phyloP scores from a whole-genome alignment of 2,797 vertebrate genomes.

The Pogoniulus pusillus region DNA sequence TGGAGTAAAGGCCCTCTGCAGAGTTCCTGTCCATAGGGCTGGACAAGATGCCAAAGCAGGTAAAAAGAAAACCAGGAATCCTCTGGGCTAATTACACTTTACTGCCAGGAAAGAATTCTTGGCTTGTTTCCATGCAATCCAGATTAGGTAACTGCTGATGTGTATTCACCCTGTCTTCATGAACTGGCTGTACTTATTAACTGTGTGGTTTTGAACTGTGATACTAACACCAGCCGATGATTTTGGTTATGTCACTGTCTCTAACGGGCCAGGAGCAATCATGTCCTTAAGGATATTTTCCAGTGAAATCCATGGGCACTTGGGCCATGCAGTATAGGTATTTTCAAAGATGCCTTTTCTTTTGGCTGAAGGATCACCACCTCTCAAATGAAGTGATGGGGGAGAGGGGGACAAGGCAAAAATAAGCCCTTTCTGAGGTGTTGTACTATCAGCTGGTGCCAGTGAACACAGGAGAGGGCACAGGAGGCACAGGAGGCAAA shows the following conservation, averaged over 20 bases:
- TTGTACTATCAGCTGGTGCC: neutral
- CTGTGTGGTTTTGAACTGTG: neutral
- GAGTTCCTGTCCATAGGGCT: neutral
- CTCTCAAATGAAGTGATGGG: neutral
- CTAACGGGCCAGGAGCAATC: neutral
- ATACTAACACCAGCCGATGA: neutral
- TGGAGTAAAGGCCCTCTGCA: neutral
- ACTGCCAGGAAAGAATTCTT: neutral
- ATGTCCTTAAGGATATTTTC: neutral
- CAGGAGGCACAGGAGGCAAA: fast-evolving
- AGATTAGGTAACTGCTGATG: neutral
- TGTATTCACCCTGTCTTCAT: neutral
- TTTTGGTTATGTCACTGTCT: neutral
- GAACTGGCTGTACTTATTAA: neutral
- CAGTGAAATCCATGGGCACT: neutral
- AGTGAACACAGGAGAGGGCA: neutral
- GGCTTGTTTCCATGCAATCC: neutral
- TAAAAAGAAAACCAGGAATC: slow-evolving; percentile 26
- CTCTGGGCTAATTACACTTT: neutral
- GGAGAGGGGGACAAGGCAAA: neutral
- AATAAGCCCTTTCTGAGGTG: neutral
- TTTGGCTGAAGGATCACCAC: neutral
- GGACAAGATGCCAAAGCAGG: slow-evolving; percentile 71
- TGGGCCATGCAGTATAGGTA: neutral
- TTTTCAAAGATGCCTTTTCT: neutral